Evolutionary conservation across 2,888 invertebrate species (phyloP).

Genomic region (Cremastobaeus sp.): DNA sequence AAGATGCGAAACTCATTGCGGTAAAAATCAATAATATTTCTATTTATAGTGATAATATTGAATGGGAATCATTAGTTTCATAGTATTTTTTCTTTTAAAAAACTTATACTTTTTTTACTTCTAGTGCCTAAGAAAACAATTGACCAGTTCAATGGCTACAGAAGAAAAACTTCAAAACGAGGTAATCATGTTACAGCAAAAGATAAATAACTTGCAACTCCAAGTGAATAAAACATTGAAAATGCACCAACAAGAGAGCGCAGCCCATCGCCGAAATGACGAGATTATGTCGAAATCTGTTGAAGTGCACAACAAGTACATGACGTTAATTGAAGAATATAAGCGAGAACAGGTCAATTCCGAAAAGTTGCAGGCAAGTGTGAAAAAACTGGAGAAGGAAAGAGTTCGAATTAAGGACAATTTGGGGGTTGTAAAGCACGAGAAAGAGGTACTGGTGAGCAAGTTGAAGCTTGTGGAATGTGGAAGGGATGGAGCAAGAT

Average conservation of each 20-base stretch:
- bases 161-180: conserved; percentile 83
- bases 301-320: conserved; percentile 65
- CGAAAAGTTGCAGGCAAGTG: conserved; percentile 78
- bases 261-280: conserved; percentile 22
- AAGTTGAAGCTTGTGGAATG: conserved; percentile 69
- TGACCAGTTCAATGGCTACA: conserved; percentile 83
- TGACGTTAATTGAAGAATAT: conserved; percentile 64
- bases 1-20: conserved; percentile 72
- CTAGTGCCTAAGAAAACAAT: conserved; percentile 70
- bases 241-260: conserved; percentile 64
- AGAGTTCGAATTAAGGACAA: conserved; percentile 79
- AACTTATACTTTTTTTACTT: conserved; percentile 10
- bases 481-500: conserved; percentile 79
- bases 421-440: conserved; percentile 79
- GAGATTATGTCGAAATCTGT: conserved; percentile 63
- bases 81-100: conserved; percentile 6
- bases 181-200: conserved; percentile 80
- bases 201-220: conserved; percentile 79
- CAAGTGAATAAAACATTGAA: conserved; percentile 70
- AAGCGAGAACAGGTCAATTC: conserved; percentile 67
- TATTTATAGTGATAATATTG: too few species aligned
- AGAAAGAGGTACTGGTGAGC: conserved; percentile 77
- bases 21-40: conserved; percentile 59
- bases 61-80: too few species aligned
- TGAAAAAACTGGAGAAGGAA: conserved; percentile 78